A percentile compares a stretch with the other conserved stretches of the same genome.
Evolutionary conservation across 2,888 invertebrate species (phyloP).

Genomic region (Atethmia centrago): DNA sequence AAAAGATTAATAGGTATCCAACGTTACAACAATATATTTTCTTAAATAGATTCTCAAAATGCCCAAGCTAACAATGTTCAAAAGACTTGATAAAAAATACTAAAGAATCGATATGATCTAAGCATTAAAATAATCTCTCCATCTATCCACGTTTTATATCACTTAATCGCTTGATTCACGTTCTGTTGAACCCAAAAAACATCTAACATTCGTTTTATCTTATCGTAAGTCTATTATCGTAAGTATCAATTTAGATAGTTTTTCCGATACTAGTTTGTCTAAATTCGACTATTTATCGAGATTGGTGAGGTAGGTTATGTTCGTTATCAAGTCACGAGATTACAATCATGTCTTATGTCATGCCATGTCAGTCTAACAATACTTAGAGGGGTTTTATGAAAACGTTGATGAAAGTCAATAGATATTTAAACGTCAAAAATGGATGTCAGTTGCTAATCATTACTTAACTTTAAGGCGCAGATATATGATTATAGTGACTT

Average conservation of each 20-base stretch:
- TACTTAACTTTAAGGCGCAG: no score
- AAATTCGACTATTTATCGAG: constrained; percentile 10
- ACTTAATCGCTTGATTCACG: not conserved
- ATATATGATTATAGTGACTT: no score
- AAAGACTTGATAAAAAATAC: not conserved
- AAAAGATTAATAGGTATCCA: no score
- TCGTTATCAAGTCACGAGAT: not conserved
- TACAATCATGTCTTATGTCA: no score
- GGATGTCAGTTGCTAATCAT: no score
- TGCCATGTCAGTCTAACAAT: not conserved
- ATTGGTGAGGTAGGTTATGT: not conserved
- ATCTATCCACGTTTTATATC: constrained; percentile 12
- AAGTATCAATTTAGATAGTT: constrained; percentile 19
- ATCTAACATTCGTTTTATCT: constrained; percentile 12
- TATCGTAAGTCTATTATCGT: constrained; percentile 30
- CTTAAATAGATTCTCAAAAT: not conserved
- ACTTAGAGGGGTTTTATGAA: no score
- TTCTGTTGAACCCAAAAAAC: not conserved
- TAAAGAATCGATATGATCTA: not conserved
- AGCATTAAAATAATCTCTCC: not conserved
- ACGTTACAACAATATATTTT: not conserved
- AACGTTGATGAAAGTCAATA: no score
- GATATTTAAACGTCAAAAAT: no score
- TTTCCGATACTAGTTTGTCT: not conserved
- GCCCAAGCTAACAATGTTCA: not conserved